Evolutionary conservation across 2,797 vertebrate species (phyloP), one percentile per base, ranked within the genome.

Genomic region (Sebastes hopkinsi): DNA sequence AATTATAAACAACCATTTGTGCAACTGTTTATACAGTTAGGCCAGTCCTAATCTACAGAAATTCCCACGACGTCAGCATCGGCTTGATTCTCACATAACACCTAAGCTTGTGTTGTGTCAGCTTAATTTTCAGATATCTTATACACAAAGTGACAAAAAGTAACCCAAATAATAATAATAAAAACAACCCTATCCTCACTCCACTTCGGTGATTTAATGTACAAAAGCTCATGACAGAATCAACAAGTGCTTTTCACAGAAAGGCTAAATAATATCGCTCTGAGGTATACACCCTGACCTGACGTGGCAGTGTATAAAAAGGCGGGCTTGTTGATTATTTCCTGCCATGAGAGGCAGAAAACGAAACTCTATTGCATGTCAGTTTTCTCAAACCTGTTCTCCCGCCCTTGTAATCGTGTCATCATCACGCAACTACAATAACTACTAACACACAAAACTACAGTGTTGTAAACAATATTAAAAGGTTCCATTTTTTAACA

Each of bases 321-420:
- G 55, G 42, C n/a, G 3, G 38, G 6, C 14, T 46, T 1, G 61
- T 42, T 75, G 13, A 80, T 79, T 60, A 59, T 58, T 87, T 88
- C 72, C 86, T 32, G 3, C 32, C 64, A 75, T 75, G 14, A 87
- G 29, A 75, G 2, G 2, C 59, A 69, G 68, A 85, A 75, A 88
- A 60, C 58, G 81, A 92, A 87, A 91, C 83, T 68, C 23, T 75
- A 82, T 69, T 78, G 81, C n/a, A 67, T 56, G 56, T 70, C 32
- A 6, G 55, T 81, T 75, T 74, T 83, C 74, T 74, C 58, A 92
- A 93, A 92, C 90, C 92, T 67, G 92, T 93, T 94, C 72, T 83
- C 11, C 89, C 75, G 75, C 83, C 29, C 30, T 81, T 46, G 71
- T 84, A 61, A 55, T 23, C 59, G 36, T 80, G 46, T 81, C 68